Evolutionary conservation across 2,797 vertebrate genomes (phyloP).

Genomic region (Danio albolineatus): DNA sequence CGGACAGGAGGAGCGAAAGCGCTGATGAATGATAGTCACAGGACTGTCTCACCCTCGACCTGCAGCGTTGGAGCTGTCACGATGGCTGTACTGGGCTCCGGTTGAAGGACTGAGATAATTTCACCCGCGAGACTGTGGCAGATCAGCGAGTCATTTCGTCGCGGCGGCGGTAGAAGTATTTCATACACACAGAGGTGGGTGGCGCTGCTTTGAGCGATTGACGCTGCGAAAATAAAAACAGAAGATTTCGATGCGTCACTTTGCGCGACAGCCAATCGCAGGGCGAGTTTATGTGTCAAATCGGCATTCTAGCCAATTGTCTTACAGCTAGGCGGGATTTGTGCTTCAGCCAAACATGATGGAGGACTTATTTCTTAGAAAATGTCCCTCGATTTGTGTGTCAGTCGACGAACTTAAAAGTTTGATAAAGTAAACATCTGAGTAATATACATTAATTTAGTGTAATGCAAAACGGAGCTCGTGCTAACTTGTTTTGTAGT

Average conservation of each 20-base stretch:
- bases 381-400: background rate
- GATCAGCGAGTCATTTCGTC: slow-evolving; percentile 63
- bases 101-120: slow-evolving; percentile 48
- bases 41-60: slow-evolving; percentile 41
- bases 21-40: slow-evolving; percentile 54
- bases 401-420: background rate
- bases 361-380: slow-evolving; percentile 28
- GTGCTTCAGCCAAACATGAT: slow-evolving; percentile 66
- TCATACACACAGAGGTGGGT: slow-evolving; percentile 76
- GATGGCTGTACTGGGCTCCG: slow-evolving; percentile 56
- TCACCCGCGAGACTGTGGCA: slow-evolving; percentile 67
- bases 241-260: background rate
- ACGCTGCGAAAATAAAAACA: slow-evolving; percentile 19
- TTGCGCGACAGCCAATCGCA: slow-evolving; percentile 45
- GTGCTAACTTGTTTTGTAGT: background rate
- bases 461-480: background rate
- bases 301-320: slow-evolving; percentile 56
- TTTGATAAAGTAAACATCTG: background rate
- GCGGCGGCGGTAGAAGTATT: slow-evolving; percentile 73
- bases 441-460: background rate
- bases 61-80: slow-evolving; percentile 31
- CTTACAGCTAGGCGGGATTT: slow-evolving; percentile 62
- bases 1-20: slow-evolving; percentile 55
- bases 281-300: slow-evolving; percentile 41
- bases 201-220: slow-evolving; percentile 38